Conservation (phyloP, 2,888 invertebrate genomes). For the Sialis lutaria region DNA sequence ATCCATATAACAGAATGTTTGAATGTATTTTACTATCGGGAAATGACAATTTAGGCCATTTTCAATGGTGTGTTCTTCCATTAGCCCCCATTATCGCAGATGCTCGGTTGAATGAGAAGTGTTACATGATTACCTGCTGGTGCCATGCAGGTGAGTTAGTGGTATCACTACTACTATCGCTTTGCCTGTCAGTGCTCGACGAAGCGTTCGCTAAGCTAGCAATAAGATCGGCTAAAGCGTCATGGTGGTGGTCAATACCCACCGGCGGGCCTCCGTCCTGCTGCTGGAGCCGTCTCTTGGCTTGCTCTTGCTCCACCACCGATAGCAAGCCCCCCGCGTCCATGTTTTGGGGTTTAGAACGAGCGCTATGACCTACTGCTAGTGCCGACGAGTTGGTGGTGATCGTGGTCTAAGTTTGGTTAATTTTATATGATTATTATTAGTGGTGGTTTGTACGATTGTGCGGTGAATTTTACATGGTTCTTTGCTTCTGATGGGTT, state of each 20-base stretch:
- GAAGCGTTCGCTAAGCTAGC: constrained; percentile 27
- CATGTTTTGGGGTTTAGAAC: constrained; percentile 11
- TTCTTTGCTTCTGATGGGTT: too few relatives aligned
- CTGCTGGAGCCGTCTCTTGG: constrained; percentile 9
- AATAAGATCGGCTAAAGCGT: constrained; percentile 26
- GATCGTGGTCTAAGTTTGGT: too few relatives aligned
- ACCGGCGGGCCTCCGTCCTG: constrained; percentile 17
- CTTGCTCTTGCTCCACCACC: constrained; percentile 18
- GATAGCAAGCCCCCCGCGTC: constrained; percentile 16
- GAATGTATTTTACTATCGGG: too few relatives aligned
- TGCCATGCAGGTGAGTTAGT: constrained; percentile 25
- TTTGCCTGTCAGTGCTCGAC: constrained; percentile 16
- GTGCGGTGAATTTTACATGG: too few relatives aligned
- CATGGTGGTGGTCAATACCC: constrained; percentile 22
- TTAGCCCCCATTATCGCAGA: too few relatives aligned
- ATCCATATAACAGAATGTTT: too few relatives aligned
- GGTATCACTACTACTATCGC: constrained; percentile 22
- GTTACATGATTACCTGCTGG: constrained; percentile 25
- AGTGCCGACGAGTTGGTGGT: constrained; percentile 8
- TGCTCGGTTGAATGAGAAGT: constrained; percentile 17
- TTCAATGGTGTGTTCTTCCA: too few relatives aligned
- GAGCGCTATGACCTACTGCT: constrained; percentile 23
- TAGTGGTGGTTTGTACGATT: too few relatives aligned
- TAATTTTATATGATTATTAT: too few relatives aligned
- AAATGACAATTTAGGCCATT: too few relatives aligned